These are phyloP conservation scores for Plusia festucae DNA, from an alignment of 2,888 invertebrate genomes.

Conservation along the genomic window DNA sequence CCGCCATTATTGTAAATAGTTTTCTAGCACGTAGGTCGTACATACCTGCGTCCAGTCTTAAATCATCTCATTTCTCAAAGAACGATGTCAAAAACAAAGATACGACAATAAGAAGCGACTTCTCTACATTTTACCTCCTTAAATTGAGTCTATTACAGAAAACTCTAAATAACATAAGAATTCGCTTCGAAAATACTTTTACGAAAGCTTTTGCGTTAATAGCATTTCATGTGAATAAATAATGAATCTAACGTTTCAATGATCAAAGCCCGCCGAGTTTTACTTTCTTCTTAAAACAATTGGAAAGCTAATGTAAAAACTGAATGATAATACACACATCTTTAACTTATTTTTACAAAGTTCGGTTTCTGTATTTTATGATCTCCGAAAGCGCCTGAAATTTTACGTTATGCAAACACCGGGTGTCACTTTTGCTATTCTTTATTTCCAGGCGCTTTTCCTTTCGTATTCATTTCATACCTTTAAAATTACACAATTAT, in stretches of 20 bases:
- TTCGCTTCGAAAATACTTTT: neutral
- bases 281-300: neutral
- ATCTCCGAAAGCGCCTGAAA: slow-evolving; percentile 19
- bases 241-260: slow-evolving; percentile 3
- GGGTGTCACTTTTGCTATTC: slow-evolving; percentile 23
- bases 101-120: slow-evolving; percentile 4
- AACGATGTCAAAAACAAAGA: neutral
- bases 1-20: too few species aligned
- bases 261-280: neutral
- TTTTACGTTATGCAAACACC: slow-evolving; percentile 12
- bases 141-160: slow-evolving; percentile 2
- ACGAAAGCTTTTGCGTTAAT: slow-evolving; percentile 6
- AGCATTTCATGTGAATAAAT: slow-evolving; percentile 8
- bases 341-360: neutral
- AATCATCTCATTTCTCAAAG: neutral
- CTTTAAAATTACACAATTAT: too few species aligned
- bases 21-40: too few species aligned
- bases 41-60: too few species aligned
- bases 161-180: neutral
- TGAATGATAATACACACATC: neutral
- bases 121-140: neutral
- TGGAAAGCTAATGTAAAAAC: neutral
- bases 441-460: slow-evolving; percentile 20
- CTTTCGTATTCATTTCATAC: neutral
- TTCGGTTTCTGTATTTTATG: neutral